These are phyloP conservation scores for Sisor rabdophorus DNA, from an alignment of 2,113 vertebrate genomes.

Conservation along the genomic window DNA sequence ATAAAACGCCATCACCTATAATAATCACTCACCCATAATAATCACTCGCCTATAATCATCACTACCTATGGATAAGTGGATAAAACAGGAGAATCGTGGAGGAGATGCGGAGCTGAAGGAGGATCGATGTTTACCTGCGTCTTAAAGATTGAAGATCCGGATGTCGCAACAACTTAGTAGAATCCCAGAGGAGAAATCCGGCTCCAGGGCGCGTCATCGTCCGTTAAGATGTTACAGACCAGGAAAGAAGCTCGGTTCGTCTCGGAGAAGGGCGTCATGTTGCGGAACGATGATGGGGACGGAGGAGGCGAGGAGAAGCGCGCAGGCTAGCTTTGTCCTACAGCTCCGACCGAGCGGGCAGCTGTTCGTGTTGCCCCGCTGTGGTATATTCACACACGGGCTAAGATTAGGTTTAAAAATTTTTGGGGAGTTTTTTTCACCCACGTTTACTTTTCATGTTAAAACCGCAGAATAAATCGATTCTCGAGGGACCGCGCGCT, in stretches of 20 bases:
- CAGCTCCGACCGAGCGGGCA: conserved; percentile 35
- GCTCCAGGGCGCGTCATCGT: conserved; percentile 22
- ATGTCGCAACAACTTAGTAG: conserved; percentile 10
- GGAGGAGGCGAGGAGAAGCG: neutral
- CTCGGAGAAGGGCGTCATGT: neutral
- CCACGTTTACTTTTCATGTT: neutral
- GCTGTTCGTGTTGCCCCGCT: conserved; percentile 41
- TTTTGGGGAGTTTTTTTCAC: neutral
- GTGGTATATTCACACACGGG: neutral
- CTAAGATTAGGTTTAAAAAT: neutral
- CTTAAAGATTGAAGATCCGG: neutral
- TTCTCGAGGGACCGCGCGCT: neutral
- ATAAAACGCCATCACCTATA: no score
- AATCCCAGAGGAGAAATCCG: conserved; percentile 28
- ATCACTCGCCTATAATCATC: no score
- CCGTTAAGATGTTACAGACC: neutral
- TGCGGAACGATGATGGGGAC: neutral
- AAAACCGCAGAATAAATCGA: neutral
- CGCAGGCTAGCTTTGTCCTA: conserved; percentile 38
- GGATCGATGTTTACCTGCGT: conserved; percentile 14
- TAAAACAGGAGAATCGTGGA: neutral
- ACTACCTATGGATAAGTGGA: neutral
- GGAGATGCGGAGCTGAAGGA: neutral
- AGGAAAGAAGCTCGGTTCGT: neutral
- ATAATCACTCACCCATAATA: no score